Evolutionary conservation across 2,888 invertebrate species (phyloP).

Genomic region (Phaonia tiefii): DNA sequence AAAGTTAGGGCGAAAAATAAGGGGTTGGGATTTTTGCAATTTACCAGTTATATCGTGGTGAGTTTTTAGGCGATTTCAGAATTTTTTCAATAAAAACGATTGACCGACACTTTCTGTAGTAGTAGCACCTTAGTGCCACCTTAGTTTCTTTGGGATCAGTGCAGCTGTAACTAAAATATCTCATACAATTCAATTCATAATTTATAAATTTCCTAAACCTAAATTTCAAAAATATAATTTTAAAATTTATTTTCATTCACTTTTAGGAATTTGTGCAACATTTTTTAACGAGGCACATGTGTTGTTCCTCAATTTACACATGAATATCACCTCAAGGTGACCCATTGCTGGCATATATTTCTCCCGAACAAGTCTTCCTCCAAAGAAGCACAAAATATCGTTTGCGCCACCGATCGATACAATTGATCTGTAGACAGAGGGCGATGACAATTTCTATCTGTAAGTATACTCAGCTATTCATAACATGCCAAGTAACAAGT

Average conservation of each 20-base stretch:
- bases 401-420: constrained; percentile 21
- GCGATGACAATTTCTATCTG: constrained; percentile 15
- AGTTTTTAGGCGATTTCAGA: too few relatives aligned
- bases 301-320: constrained; percentile 15
- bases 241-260: background rate
- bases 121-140: too few relatives aligned
- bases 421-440: background rate
- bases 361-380: background rate
- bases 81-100: too few relatives aligned
- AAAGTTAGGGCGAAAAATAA: too few relatives aligned
- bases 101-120: too few relatives aligned
- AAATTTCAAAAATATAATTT: background rate
- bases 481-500: background rate
- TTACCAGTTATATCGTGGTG: too few relatives aligned
- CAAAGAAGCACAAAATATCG: background rate
- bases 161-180: too few relatives aligned
- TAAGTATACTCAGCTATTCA: constrained; percentile 19
- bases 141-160: too few relatives aligned
- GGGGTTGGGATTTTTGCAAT: too few relatives aligned
- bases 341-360: background rate
- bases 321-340: constrained; percentile 24
- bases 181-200: too few relatives aligned
- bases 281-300: background rate
- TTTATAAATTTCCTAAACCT: background rate
- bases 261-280: background rate